phyloP scores from a whole-genome alignment of 2,113 vertebrate genomes.

The Pollimyrus isidori region DNA sequence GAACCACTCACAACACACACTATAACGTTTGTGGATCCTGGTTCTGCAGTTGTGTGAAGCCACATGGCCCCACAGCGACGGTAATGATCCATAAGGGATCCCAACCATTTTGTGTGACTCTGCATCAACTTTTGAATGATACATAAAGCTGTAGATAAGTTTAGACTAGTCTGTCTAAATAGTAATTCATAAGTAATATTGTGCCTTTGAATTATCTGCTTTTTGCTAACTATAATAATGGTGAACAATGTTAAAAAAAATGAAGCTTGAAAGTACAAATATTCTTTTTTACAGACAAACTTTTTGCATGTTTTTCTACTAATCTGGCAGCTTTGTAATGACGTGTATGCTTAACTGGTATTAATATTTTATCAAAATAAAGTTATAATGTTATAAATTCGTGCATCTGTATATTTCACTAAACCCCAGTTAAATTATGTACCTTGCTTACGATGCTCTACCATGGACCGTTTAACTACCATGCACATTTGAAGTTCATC shows the following conservation, averaged over 20 bases:
- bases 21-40: constrained; percentile 39
- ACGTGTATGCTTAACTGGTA: neutral
- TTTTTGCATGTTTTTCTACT: neutral
- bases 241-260: neutral
- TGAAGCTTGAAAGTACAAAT: neutral
- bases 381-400: neutral
- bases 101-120: neutral
- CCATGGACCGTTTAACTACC: neutral
- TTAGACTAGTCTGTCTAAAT: neutral
- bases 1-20: constrained; percentile 39
- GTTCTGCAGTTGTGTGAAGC: neutral
- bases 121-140: neutral
- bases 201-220: neutral
- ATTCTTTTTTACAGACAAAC: neutral
- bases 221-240: neutral
- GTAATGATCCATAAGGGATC: neutral
- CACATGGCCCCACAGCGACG: neutral
- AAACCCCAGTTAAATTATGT: neutral
- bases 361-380: neutral
- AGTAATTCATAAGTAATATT: neutral
- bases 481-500: neutral
- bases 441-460: neutral
- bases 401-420: neutral
- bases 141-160: neutral
- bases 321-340: neutral